A percentile compares a stretch with the other conserved stretches of the same genome.
phyloP scores from a whole-genome alignment of 1,140 invertebrate genomes.

The Pachyrhynchus sulphureomaculatus region DNA sequence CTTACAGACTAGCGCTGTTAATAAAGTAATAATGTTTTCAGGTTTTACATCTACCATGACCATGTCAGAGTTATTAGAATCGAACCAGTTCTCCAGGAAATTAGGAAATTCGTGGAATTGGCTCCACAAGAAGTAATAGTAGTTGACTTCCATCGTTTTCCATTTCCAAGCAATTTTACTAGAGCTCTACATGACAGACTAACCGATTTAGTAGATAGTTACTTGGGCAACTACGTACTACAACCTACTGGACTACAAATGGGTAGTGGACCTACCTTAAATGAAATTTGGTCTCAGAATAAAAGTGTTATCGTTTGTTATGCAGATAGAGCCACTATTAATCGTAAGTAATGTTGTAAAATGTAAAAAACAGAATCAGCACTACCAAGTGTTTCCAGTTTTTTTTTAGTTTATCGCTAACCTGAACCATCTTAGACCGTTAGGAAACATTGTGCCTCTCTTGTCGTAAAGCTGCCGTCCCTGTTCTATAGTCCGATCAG shows the following conservation, averaged over 20 bases:
- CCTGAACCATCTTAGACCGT: too few species aligned
- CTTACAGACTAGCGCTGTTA: too few species aligned
- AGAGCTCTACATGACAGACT: slow-evolving; percentile 58
- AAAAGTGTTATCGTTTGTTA: slow-evolving; percentile 68
- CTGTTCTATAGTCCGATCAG: too few species aligned
- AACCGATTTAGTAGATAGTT: slow-evolving; percentile 59
- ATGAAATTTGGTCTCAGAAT: slow-evolving; percentile 61
- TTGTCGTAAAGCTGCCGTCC: too few species aligned
- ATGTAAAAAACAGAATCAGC: too few species aligned
- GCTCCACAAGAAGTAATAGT: slow-evolving; percentile 68
- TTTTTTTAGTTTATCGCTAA: too few species aligned
- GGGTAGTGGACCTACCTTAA: slow-evolving; percentile 59
- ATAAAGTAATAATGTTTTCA: slow-evolving; percentile 51
- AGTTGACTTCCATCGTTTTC: slow-evolving; percentile 72
- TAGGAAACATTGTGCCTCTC: too few species aligned
- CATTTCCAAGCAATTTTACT: slow-evolving; percentile 64
- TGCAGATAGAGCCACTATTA: slow-evolving; percentile 45
- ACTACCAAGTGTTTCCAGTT: too few species aligned
- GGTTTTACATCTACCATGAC: slow-evolving; percentile 74
- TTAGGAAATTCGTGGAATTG: slow-evolving; percentile 62
- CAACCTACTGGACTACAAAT: slow-evolving; percentile 53
- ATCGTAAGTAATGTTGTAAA: slow-evolving; percentile 30
- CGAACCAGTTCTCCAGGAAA: slow-evolving; percentile 61
- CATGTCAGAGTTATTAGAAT: slow-evolving; percentile 65
- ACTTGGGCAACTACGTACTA: slow-evolving; percentile 61